phyloP scores from a whole-genome alignment of 2,113 vertebrate species.

The Thermophis baileyi region DNA sequence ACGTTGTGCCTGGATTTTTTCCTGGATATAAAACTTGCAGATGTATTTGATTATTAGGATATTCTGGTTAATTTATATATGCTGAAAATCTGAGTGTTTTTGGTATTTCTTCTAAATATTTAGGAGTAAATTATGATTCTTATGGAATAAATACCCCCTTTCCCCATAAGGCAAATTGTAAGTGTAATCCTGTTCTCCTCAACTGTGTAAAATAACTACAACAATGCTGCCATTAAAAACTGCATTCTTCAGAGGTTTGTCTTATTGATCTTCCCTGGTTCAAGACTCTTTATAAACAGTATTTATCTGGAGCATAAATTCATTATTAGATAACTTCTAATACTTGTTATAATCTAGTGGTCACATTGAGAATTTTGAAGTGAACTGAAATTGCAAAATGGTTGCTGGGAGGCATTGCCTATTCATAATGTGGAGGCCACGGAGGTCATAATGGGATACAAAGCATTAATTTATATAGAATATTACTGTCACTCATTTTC shows the following conservation, averaged over 20 bases:
- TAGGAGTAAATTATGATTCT: neutral
- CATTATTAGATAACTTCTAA: neutral
- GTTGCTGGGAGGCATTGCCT: neutral
- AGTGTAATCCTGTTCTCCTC: neutral
- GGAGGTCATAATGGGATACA: neutral
- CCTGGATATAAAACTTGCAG: neutral
- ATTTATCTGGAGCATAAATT: neutral
- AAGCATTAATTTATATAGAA: neutral
- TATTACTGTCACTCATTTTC: neutral
- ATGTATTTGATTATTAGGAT: neutral
- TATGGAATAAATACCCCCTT: neutral
- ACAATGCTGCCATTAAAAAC: neutral
- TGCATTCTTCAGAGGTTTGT: neutral
- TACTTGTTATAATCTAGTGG: neutral
- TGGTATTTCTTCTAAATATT: neutral
- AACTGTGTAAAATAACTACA: neutral
- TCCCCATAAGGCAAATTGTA: neutral
- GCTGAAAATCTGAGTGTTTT: neutral
- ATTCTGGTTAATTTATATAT: neutral
- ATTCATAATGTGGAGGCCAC: neutral
- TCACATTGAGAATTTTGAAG: neutral
- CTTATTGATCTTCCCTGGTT: neutral
- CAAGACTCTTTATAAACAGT: neutral
- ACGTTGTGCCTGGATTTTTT: neutral
- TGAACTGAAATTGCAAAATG: neutral